Conservation (phyloP, 2,888 invertebrate species). For the Stenodera caucasica region DNA sequence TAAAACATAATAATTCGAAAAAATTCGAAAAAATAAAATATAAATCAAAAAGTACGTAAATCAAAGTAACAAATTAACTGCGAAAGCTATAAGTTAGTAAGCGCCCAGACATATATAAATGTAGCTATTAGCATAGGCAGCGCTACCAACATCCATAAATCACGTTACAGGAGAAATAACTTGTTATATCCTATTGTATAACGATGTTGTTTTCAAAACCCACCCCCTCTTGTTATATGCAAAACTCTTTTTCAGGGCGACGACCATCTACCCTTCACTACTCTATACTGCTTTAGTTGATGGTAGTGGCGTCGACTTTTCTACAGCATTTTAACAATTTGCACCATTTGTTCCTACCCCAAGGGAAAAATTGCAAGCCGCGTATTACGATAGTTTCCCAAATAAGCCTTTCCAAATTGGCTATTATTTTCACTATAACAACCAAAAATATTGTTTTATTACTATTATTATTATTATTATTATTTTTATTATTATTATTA, state of each 20-base stretch:
- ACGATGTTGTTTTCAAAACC: slow-evolving; percentile 56
- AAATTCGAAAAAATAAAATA: slow-evolving; percentile 19
- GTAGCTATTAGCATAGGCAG: slow-evolving; percentile 58
- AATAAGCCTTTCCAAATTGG: slow-evolving; percentile 27
- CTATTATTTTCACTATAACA: slow-evolving; percentile 8
- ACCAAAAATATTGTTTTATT: background rate
- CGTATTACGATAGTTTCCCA: background rate
- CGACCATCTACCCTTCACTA: slow-evolving; percentile 9
- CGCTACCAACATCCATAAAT: slow-evolving; percentile 55
- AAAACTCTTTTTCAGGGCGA: slow-evolving; percentile 38
- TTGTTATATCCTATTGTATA: slow-evolving; percentile 56
- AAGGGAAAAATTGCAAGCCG: slow-evolving; percentile 53
- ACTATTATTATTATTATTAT: background rate
- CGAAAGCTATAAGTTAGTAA: slow-evolving; percentile 54
- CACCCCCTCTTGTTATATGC: slow-evolving; percentile 48
- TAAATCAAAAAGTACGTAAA: slow-evolving; percentile 53
- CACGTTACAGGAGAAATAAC: slow-evolving; percentile 56
- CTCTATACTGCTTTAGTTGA: no score
- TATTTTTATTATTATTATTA: slow-evolving; percentile 3
- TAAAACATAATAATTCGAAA: slow-evolving; percentile 1
- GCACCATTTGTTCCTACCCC: slow-evolving; percentile 46
- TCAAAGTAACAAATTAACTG: slow-evolving; percentile 58
- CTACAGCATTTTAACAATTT: slow-evolving; percentile 42
- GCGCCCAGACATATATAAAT: slow-evolving; percentile 55
- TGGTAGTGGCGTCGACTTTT: slow-evolving; percentile 29